phyloP scores from a whole-genome alignment of 2,113 vertebrate species.

The Hydrolagus affinis region DNA sequence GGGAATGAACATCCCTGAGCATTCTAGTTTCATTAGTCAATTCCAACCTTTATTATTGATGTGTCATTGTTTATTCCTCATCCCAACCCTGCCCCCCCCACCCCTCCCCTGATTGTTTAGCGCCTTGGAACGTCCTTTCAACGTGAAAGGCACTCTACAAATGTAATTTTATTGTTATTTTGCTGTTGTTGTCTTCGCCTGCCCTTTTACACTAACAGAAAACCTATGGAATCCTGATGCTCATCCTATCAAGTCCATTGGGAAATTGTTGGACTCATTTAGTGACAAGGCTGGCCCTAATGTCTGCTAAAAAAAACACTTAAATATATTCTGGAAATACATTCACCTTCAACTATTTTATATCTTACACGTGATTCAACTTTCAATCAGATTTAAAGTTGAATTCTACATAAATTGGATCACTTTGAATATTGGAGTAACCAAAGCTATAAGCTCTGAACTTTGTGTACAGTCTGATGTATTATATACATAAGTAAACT shows the following conservation, averaged over 20 bases:
- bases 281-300: neutral
- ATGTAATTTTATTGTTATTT: too few relatives aligned
- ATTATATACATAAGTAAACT: too few relatives aligned
- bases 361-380: neutral
- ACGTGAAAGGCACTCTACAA: too few relatives aligned
- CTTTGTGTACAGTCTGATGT: too few relatives aligned
- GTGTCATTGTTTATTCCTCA: too few relatives aligned
- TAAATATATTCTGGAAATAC: neutral
- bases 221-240: conserved; percentile 33
- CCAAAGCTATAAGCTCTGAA: neutral
- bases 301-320: neutral
- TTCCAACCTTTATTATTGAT: conserved; percentile 33
- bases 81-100: too few relatives aligned
- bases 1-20: conserved; percentile 32
- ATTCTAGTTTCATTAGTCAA: conserved; percentile 35
- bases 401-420: neutral
- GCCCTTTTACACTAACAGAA: conserved; percentile 39
- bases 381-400: neutral
- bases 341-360: neutral
- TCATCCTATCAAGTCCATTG: conserved; percentile 27
- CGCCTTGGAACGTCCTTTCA: too few relatives aligned
- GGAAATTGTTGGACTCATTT: conserved; percentile 18
- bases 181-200: too few relatives aligned
- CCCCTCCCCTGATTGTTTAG: too few relatives aligned
- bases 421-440: neutral